Evolutionary conservation across 2,888 invertebrate species (phyloP), one percentile per base, ranked within the genome.

Genomic region (Torymus texanus): DNA sequence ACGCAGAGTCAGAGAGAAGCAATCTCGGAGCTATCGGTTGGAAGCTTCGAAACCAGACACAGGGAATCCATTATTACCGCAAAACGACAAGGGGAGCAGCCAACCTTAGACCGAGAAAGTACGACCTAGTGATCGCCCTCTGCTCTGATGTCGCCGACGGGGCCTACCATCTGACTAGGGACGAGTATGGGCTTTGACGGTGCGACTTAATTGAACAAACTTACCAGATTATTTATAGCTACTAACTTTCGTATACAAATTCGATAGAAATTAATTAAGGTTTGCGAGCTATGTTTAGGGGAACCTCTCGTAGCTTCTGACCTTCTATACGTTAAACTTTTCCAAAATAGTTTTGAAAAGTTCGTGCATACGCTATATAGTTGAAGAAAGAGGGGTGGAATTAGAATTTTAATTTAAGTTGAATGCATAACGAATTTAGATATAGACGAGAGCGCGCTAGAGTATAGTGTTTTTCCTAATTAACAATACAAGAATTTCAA

Each of bases 31-130:
- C 72, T 81, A 81, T 82, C 79, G 82, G 80, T 79, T 77, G 75
- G 66, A 81, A 79, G 75, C 74, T 83, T 84, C 70, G 75, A 75
- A 76, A 79, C 78, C 79, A 80, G 78, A 80, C 81, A 81, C 68
- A 81, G 74, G 79, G 82, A 83, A 82, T 81, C 83, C 81, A 83
- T 83, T 84, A 84, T 81, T 81, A 76, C 76, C 75, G 62, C 59
- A 68, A 74, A 68, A 68, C 68, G 73, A 62, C 16, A 18, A 18
- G 5, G 16, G 50, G 66, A 66, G 18, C 16, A 2, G n/a, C 29
- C 16, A 72, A 11, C 51, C 21, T 51, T 12, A 10, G 24, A 50
- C 10, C 51, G 18, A 41, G 66, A 63, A 58, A 16, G 12, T 65
- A 55, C 21, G 66, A 59, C 14, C 72, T 10, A 16, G 51, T 50